Conservation (phyloP, 2,888 invertebrate genomes). For the Salpingus planirostris region DNA sequence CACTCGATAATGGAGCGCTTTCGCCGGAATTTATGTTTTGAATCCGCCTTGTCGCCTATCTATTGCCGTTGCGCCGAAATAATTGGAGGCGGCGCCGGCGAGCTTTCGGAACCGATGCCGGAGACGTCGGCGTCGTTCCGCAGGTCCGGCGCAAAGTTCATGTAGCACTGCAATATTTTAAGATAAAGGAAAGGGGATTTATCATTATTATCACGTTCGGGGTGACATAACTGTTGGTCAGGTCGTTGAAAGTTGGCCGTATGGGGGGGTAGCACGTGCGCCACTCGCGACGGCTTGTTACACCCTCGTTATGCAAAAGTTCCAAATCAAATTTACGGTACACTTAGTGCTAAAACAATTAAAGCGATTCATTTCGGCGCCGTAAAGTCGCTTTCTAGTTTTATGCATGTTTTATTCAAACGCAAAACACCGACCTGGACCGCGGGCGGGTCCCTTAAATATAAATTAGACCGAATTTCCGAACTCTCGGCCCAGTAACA, state of each 20-base stretch:
- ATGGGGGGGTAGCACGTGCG: constrained; percentile 22
- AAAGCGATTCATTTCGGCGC: constrained; percentile 20
- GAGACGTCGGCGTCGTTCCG: no score
- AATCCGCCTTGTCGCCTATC: constrained; percentile 9
- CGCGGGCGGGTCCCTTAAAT: no score
- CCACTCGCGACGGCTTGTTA: constrained; percentile 15
- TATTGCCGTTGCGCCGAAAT: no score
- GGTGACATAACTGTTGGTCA: constrained; percentile 22
- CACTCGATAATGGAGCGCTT: constrained; percentile 19
- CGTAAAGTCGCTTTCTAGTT: constrained; percentile 4
- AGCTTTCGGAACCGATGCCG: no score
- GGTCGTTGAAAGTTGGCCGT: constrained; percentile 20
- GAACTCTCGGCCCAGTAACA: no score
- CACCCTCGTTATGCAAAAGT: constrained; percentile 26
- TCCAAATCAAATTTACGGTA: constrained; percentile 27
- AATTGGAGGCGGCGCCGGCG: no score
- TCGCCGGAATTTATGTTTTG: constrained; percentile 17
- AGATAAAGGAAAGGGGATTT: constrained; percentile 21
- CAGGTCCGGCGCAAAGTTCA: no score
- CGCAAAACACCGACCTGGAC: background rate
- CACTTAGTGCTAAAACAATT: constrained; percentile 27
- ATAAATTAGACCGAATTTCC: no score
- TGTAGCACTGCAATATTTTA: no score
- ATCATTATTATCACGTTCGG: constrained; percentile 27
- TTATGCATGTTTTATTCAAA: constrained; percentile 9